These are phyloP conservation scores for Microchrysa polita DNA, from an alignment of 2,888 invertebrate genomes.

Conservation along the genomic window DNA sequence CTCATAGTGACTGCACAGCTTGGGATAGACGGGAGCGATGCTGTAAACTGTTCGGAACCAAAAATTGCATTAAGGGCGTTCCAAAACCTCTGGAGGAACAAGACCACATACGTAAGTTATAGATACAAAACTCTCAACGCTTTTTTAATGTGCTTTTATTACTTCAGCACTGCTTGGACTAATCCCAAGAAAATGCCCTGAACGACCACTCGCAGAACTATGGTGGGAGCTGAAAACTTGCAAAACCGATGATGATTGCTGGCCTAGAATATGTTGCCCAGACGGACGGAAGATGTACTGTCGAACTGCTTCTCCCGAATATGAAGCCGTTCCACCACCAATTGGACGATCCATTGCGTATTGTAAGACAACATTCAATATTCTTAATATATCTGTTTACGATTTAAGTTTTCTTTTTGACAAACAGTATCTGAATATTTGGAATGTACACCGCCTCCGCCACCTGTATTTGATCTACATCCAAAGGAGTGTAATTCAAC, in stretches of 20 bases:
- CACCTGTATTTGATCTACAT: conserved; percentile 75
- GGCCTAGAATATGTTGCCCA: conserved; percentile 80
- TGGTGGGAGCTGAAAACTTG: conserved; percentile 77
- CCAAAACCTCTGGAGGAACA: conserved; percentile 68
- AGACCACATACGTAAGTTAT: conserved; percentile 59
- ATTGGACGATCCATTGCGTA: conserved; percentile 72
- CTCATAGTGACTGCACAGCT: conserved; percentile 59
- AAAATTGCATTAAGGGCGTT: conserved; percentile 71
- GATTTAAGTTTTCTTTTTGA: conserved; percentile 33
- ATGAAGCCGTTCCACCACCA: conserved; percentile 70
- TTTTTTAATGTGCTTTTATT: conserved; percentile 24
- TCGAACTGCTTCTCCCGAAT: conserved; percentile 74
- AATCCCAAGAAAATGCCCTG: conserved; percentile 76
- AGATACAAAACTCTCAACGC: too few species aligned
- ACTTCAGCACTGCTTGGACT: conserved; percentile 74
- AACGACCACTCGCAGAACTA: conserved; percentile 74
- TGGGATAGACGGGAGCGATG: conserved; percentile 62
- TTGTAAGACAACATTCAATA: conserved; percentile 66
- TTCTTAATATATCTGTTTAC: conserved; percentile 63
- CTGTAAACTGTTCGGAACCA: conserved; percentile 64
- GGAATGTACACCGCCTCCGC: conserved; percentile 77
- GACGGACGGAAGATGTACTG: conserved; percentile 76
- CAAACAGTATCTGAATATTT: conserved; percentile 70
- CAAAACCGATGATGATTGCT: conserved; percentile 74
- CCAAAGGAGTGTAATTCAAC: conserved; percentile 76